Base-by-base conservation (phyloP, 2,797 vertebrate genomes). In the Chaenodraco wilsoni region DNA sequence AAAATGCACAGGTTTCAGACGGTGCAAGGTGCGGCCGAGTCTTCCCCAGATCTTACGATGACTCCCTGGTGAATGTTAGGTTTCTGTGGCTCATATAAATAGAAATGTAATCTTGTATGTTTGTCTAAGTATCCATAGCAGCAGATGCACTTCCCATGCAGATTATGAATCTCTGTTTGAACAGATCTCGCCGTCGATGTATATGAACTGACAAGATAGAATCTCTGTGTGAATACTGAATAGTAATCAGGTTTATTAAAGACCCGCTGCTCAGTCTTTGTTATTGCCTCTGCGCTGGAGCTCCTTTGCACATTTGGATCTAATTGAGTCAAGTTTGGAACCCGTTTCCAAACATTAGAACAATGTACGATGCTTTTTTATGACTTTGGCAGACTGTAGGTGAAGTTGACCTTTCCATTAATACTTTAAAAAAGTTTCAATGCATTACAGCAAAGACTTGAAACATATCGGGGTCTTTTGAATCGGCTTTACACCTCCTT, bases 21-120 rank as follows among this genome's bases (percentile, higher is more conserved):
- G 58, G 78, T 70, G 79, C 84, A 77, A 72, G 73, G 82, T 75
- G 75, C 54, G 56, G 88, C 82, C 44, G 37, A 81, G 78, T 83
- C 62, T 43, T 82, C 88, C 87, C 67, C 66, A 78, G 78, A 74
- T 91, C 87, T 88, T 82, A 87, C 86, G 87, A 76, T 82, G 87
- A 92, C 88, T 93, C 88, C 77, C 88, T 64, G 85, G 91, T 93
- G 95, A 94, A 92, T 86, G 91, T 90, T 91, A 88, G 76, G 69
- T 74, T 89, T 91, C 89, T 84, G 90, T 83, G 87, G 78, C 90
- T 93, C 88, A 74, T 94, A 95, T 94, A 94, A 95, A 95, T 95
- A 95, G 94, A 95, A 95, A 94, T 95, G 93, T 95, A 94, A 95
- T 95, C 94, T 95, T 94, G 89, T 89, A 87, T 95, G 94, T 95